Evolutionary conservation across 2,797 vertebrate genomes (phyloP).

Genomic region (Discoglossus pictus): DNA sequence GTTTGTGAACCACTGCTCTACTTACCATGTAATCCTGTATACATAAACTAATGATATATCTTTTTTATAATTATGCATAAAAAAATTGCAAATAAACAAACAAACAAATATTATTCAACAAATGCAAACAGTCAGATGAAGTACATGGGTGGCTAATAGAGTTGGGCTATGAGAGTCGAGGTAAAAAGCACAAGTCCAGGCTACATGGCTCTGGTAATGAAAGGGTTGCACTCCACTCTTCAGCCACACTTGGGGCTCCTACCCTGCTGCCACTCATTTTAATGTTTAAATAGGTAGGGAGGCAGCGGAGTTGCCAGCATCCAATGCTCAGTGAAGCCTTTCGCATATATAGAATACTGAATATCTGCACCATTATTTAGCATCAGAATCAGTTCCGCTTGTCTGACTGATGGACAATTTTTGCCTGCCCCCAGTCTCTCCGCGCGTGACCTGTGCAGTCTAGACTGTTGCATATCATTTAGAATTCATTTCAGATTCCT

Average conservation of each 20-base stretch:
- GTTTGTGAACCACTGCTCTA: too few relatives aligned
- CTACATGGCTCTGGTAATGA: not conserved
- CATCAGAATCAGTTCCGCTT: slow-evolving; percentile 99
- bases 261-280: slow-evolving; percentile 69
- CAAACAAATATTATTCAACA: too few relatives aligned
- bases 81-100: too few relatives aligned
- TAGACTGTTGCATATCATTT: slow-evolving; percentile 95
- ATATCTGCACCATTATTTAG: slow-evolving; percentile 96
- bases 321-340: slow-evolving; percentile 95
- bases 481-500: slow-evolving; percentile 76
- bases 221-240: slow-evolving; percentile 52
- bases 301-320: slow-evolving; percentile 69
- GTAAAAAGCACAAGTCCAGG: not conserved
- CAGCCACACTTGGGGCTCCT: slow-evolving; percentile 61
- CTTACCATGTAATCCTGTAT: too few relatives aligned
- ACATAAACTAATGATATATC: too few relatives aligned
- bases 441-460: slow-evolving; percentile 96
- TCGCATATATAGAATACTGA: slow-evolving; percentile 97
- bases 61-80: too few relatives aligned
- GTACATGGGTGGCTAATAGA: too few relatives aligned
- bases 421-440: slow-evolving; percentile 88
- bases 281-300: slow-evolving; percentile 83
- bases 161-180: too few relatives aligned
- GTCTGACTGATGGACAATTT: slow-evolving; percentile 99
- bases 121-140: too few relatives aligned